Conservation (phyloP, 1,140 invertebrate genomes). For the Penaeus vannamei region DNA sequence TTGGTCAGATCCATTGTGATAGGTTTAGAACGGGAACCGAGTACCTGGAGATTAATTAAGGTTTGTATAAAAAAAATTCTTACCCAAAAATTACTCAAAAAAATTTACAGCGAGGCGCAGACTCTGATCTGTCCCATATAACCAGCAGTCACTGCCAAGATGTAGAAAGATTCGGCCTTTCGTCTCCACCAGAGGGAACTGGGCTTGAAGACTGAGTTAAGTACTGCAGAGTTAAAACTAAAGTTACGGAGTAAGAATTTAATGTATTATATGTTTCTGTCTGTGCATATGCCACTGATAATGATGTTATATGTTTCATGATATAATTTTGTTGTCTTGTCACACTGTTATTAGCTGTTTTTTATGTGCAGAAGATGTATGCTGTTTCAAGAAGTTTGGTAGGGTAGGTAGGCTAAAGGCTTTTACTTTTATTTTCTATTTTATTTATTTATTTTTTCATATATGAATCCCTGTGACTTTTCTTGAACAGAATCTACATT, state of each 20-base stretch:
- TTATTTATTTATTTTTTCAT: conserved; percentile 6
- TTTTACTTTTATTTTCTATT: too few relatives aligned
- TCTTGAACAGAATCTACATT: conserved; percentile 47
- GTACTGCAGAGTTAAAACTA: conserved; percentile 51
- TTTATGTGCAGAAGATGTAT: conserved; percentile 47
- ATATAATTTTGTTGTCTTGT: conserved; percentile 45
- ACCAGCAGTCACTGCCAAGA: conserved; percentile 62
- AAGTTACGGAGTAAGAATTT: conserved; percentile 54
- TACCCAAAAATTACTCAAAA: conserved; percentile 55
- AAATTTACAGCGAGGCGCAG: conserved; percentile 52
- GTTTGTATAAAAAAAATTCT: conserved; percentile 60
- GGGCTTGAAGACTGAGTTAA: conserved; percentile 46
- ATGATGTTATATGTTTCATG: conserved; percentile 50
- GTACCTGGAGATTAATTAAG: conserved; percentile 64
- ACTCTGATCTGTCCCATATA: conserved; percentile 56
- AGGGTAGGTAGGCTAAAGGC: conserved; percentile 10
- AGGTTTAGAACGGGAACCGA: conserved; percentile 58
- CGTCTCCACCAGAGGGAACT: conserved; percentile 52
- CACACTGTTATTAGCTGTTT: conserved; percentile 50
- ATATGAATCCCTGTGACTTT: conserved; percentile 28
- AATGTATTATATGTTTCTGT: conserved; percentile 46
- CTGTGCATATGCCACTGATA: conserved; percentile 49
- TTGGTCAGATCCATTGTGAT: conserved; percentile 58
- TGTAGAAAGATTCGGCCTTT: conserved; percentile 57
- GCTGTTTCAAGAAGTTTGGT: conserved; percentile 49